These are phyloP conservation scores for Uloborus diversus DNA, from an alignment of 1,140 invertebrate genomes.

Conservation along the genomic window DNA sequence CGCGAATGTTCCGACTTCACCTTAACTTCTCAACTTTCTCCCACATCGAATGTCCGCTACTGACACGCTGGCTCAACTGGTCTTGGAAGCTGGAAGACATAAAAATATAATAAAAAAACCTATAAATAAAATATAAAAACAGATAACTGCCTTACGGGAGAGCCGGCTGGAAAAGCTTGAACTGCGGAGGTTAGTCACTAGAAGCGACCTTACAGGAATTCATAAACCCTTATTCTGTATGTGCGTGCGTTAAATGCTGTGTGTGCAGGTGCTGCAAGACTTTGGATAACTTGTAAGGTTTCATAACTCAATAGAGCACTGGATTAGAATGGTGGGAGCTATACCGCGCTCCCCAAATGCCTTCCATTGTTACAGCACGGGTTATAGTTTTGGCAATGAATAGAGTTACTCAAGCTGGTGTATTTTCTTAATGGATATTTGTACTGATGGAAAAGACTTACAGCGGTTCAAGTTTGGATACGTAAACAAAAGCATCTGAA, in stretches of 20 bases:
- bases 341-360: too few relatives aligned
- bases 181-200: constrained; percentile 5
- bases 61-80: constrained; percentile 40
- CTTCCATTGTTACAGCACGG: too few relatives aligned
- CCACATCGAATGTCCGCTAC: constrained; percentile 1
- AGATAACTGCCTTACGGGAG: constrained; percentile 10
- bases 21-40: too few relatives aligned
- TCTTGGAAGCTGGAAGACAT: background rate
- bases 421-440: too few relatives aligned
- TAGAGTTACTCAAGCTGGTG: too few relatives aligned
- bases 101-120: background rate
- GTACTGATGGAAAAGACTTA: too few relatives aligned
- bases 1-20: too few relatives aligned
- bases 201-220: constrained; percentile 6
- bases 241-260: constrained; percentile 2
- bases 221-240: background rate
- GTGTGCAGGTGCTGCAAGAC: constrained; percentile 13
- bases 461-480: too few relatives aligned
- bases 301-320: constrained; percentile 45
- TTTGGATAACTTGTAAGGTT: constrained; percentile 20
- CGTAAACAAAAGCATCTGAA: too few relatives aligned
- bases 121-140: too few relatives aligned
- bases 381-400: too few relatives aligned
- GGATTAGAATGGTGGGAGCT: background rate
- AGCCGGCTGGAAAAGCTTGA: background rate